Conservation (phyloP, 2,797 vertebrate species). For the Pangasius mekongensis region DNA sequence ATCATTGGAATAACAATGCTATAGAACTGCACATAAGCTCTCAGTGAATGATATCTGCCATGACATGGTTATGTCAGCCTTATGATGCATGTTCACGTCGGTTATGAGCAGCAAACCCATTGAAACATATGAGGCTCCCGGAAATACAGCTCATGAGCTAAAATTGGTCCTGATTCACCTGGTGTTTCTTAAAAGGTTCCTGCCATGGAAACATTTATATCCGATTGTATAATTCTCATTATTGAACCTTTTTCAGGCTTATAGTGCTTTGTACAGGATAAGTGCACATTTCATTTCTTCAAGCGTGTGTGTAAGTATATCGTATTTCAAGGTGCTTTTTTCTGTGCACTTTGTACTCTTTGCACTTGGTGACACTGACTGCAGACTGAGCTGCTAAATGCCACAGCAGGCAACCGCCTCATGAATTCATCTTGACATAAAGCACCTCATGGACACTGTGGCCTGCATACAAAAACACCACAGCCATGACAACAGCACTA, state of each 20-base stretch:
- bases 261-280: background rate
- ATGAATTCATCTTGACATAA: conserved; percentile 45
- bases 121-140: too few relatives aligned
- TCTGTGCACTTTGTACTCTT: conserved; percentile 25
- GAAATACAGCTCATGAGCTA: background rate
- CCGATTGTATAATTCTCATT: background rate
- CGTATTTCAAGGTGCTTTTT: conserved; percentile 12
- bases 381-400: conserved; percentile 49
- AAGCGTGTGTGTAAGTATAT: background rate
- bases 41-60: background rate
- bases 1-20: background rate
- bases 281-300: background rate
- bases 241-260: background rate
- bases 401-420: conserved; percentile 33
- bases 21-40: background rate
- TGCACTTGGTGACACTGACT: conserved; percentile 45
- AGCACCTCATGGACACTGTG: conserved; percentile 22
- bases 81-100: background rate
- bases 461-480: conserved; percentile 39
- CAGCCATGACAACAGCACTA: conserved; percentile 13
- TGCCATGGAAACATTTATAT: background rate
- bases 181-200: background rate
- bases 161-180: background rate
- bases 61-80: background rate
- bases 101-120: too few relatives aligned